Conservation (phyloP, 1,140 invertebrate genomes). For the Orchesella cincta region DNA sequence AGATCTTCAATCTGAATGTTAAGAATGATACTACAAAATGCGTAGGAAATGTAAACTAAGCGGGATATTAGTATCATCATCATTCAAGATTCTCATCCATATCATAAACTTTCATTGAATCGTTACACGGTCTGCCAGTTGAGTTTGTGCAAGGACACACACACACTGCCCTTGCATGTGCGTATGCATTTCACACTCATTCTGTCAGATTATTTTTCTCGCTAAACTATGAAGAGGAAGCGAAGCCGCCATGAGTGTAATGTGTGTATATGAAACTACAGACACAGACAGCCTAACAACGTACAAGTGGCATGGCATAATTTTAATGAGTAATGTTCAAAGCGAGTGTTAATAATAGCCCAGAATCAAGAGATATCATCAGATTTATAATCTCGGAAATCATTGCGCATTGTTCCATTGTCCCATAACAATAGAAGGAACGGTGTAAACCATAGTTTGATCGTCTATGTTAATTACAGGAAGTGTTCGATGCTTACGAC, state of each 20-base stretch:
- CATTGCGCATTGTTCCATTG: neutral
- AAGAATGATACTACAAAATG: neutral
- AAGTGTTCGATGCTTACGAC: no score
- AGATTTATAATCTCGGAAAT: neutral
- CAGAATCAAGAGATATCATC: neutral
- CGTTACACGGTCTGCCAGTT: neutral
- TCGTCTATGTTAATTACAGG: no score
- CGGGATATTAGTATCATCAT: neutral
- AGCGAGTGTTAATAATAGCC: neutral
- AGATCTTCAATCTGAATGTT: neutral
- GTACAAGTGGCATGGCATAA: neutral
- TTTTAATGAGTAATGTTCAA: neutral
- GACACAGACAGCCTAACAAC: no score
- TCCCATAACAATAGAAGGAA: no score
- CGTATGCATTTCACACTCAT: neutral
- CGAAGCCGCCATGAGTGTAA: neutral
- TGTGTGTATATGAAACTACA: no score
- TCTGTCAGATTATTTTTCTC: neutral
- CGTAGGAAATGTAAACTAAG: neutral
- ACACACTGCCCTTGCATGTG: no score
- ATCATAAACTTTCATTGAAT: neutral
- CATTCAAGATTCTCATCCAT: neutral
- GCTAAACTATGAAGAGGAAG: neutral
- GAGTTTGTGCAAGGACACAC: no score
- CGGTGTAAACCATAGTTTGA: no score